Evolutionary conservation across 2,797 vertebrate species (phyloP), one percentile per base, ranked within the genome.

Genomic region (Parauchenoglanis punctatus): DNA sequence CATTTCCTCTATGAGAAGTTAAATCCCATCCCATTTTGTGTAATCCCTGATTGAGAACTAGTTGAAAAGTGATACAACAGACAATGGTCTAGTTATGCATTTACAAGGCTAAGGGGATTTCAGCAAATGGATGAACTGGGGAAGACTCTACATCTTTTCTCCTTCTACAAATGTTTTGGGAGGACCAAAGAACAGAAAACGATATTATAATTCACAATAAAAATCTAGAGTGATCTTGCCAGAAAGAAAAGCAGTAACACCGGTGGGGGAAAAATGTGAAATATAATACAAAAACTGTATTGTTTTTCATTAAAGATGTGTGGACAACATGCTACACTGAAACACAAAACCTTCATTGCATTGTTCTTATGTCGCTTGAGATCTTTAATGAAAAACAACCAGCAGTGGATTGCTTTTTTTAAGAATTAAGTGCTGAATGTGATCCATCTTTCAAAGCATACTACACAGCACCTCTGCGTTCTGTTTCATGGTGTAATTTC

Each of bases 91-190:
- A 44, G 76, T 10, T 70, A 28, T 80, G 82, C 82, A 75, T 52
- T 81, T 73, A 25, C 61, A 86, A 59, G 73, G 49, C 81, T 83
- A 56, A 59, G n/a, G 65, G 65, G 85, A 46, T 59, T 70, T 86
- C 28, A 54, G 49, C 40, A 76, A 86, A 88, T 88, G 63, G 72
- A 68, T 83, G 40, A 70, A 35, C 23, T 56, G 40, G 44, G 75
- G 65, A 83, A 84, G 40, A 77, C n/a, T 46, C 73, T 68, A 31
- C 56, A 87, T 83, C 76, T 87, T 87, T 49, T 81, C 81, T 46
- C 23, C 54, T 54, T 46, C 70, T 67, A 28, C 59, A 46, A 23
- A 11, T 23, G 28, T 23, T 75, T n/a, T 65, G 7, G 80, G 28
- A 87, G 44, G 49, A n/a, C 52, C 3, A 65, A 72, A 70, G n/a